Evolutionary conservation across 2,888 invertebrate species (phyloP).

Genomic region (Cartodere bifasciata): DNA sequence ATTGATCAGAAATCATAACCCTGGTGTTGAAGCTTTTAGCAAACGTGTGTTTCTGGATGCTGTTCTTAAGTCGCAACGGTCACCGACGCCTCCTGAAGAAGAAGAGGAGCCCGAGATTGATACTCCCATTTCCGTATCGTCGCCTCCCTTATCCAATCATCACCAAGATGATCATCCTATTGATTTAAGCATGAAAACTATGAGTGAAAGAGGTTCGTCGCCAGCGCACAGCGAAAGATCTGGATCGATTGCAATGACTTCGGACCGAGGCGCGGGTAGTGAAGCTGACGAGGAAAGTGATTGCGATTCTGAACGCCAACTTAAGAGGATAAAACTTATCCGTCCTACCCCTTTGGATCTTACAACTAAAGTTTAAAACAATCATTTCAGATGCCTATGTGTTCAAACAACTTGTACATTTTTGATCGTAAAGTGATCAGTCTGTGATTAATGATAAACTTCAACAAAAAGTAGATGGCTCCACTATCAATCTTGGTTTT

Average conservation of each 20-base stretch:
- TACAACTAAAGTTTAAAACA: constrained; percentile 54
- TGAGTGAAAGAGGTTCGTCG: constrained; percentile 38
- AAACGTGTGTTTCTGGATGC: constrained; percentile 66
- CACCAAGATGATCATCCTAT: constrained; percentile 69
- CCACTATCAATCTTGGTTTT: no score
- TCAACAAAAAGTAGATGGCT: no score
- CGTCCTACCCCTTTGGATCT: constrained; percentile 45
- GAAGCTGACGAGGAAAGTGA: constrained; percentile 44
- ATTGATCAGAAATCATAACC: constrained; percentile 40
- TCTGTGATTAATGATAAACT: no score
- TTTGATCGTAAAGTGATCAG: no score
- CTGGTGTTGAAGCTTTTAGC: constrained; percentile 49
- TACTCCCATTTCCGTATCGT: constrained; percentile 24
- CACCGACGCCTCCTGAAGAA: constrained; percentile 36
- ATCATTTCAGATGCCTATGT: no score
- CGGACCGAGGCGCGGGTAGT: constrained; percentile 31
- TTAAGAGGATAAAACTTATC: constrained; percentile 32
- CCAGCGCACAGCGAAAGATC: constrained; percentile 29
- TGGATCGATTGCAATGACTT: constrained; percentile 22
- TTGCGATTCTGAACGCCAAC: constrained; percentile 35
- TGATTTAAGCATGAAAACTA: constrained; percentile 64
- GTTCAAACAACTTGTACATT: no score
- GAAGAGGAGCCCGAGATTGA: constrained; percentile 24
- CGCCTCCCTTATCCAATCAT: no score
- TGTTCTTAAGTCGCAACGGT: constrained; percentile 57